Evolutionary conservation across 2,797 vertebrate species (phyloP).

Genomic region (Pseudochaenichthys georgianus): DNA sequence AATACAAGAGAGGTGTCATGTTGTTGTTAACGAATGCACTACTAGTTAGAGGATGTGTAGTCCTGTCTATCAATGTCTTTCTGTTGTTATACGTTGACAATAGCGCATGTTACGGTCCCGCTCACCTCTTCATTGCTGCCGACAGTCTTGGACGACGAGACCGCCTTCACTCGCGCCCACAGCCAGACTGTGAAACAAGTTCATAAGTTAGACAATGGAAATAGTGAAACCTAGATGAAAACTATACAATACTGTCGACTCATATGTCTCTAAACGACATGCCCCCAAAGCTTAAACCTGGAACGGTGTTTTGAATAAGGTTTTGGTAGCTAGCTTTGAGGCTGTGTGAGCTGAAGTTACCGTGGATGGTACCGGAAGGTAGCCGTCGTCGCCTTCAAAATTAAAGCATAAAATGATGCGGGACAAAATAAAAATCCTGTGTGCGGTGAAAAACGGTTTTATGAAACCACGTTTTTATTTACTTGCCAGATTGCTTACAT

Average conservation of each 20-base stretch:
- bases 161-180: conserved; percentile 72
- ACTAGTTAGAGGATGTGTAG: background rate
- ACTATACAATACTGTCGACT: background rate
- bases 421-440: rapidly evolving
- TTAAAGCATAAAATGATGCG: background rate
- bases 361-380: conserved; percentile 33
- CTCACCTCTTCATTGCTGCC: conserved; percentile 82
- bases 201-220: conserved; percentile 44
- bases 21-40: background rate
- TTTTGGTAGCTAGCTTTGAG: conserved; percentile 33
- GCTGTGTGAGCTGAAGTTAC: conserved; percentile 2
- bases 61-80: background rate
- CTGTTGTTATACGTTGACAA: conserved; percentile 1
- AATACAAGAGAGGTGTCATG: background rate
- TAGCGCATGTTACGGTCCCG: conserved; percentile 7
- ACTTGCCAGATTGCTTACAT: rapidly evolving
- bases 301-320: background rate
- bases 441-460: rapidly evolving
- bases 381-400: conserved; percentile 7
- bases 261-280: background rate
- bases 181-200: conserved; percentile 61
- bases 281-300: background rate
- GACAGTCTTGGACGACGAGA: conserved; percentile 63
- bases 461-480: rapidly evolving
- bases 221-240: background rate